phyloP scores from a whole-genome alignment of 2,888 invertebrate species.

The Silvanus unidentatus region DNA sequence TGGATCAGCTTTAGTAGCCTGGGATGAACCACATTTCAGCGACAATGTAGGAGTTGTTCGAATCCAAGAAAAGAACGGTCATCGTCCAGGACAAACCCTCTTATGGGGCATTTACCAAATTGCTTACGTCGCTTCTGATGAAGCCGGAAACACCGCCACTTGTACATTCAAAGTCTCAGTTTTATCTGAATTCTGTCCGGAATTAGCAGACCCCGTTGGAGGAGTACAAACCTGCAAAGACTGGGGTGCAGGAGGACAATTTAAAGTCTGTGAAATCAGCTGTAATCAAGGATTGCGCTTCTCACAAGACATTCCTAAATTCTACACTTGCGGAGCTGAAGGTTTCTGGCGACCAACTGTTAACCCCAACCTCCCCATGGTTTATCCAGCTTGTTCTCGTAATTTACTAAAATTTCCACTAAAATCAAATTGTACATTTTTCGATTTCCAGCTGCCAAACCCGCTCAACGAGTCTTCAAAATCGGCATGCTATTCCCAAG shows the following conservation, averaged over 20 bases:
- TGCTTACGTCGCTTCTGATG: conserved; percentile 89
- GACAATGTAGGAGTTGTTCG: conserved; percentile 80
- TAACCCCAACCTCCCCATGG: conserved; percentile 70
- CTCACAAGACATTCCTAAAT: conserved; percentile 89
- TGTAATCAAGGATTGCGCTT: conserved; percentile 84
- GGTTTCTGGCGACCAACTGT: conserved; percentile 93
- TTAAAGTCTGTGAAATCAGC: conserved; percentile 89
- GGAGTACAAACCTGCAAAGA: conserved; percentile 89
- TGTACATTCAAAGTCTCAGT: conserved; percentile 90
- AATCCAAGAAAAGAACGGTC: conserved; percentile 79
- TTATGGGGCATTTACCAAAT: conserved; percentile 90
- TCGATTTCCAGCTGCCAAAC: conserved; percentile 61
- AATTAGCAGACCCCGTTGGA: conserved; percentile 81
- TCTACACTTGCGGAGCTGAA: conserved; percentile 97
- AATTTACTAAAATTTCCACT: conserved; percentile 39
- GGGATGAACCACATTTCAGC: conserved; percentile 88
- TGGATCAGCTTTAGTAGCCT: conserved; percentile 81
- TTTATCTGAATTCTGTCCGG: conserved; percentile 85
- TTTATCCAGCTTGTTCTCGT: conserved; percentile 92
- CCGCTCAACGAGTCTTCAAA: conserved; percentile 92
- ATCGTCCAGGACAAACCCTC: conserved; percentile 79
- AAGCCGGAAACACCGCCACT: conserved; percentile 83
- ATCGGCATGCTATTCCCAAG: conserved; percentile 93
- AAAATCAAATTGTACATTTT: conserved; percentile 2
- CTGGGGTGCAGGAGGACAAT: conserved; percentile 94